Conservation (phyloP, 2,797 vertebrate genomes). For the Apodemus agrarius region DNA sequence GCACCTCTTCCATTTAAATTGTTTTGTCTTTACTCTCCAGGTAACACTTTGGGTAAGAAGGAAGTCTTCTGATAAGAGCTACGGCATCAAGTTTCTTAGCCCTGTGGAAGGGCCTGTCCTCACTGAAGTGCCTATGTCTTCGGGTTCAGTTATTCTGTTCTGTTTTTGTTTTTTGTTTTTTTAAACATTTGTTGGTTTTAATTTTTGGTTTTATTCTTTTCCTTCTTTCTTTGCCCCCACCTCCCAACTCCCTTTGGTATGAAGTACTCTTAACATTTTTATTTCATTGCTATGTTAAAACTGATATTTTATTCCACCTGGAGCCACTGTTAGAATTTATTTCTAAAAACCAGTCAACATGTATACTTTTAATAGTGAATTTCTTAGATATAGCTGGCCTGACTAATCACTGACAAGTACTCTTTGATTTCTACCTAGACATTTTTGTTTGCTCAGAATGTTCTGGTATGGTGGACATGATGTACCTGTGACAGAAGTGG, state of each 20-base stretch:
- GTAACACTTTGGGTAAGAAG: conserved; percentile 60
- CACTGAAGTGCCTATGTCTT: conserved; percentile 61
- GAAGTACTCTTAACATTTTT: conserved; percentile 75
- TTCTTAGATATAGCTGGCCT: background rate
- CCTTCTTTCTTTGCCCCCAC: background rate
- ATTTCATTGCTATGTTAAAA: conserved; percentile 75
- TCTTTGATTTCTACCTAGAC: background rate
- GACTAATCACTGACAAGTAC: background rate
- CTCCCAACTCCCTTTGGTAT: conserved; percentile 69
- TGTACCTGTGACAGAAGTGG: background rate
- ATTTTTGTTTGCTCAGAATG: background rate
- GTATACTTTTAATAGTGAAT: background rate
- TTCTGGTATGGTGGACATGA: background rate
- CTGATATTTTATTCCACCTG: conserved; percentile 44
- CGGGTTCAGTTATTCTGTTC: background rate
- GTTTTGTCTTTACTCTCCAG: conserved; percentile 77
- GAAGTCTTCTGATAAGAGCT: conserved; percentile 53
- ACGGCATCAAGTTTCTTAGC: conserved; percentile 24
- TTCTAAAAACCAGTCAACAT: conserved; percentile 33
- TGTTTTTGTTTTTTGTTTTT: too few species aligned
- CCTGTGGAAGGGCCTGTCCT: background rate
- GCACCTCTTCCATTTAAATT: background rate
- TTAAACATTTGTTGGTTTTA: conserved; percentile 60
- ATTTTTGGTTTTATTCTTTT: conserved; percentile 22
- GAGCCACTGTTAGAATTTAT: conserved; percentile 49